A percentile compares a stretch with the other conserved stretches of the same genome.
These are phyloP conservation scores for Chiroxiphia lanceolata DNA, from an alignment of 2,797 vertebrate genomes.

Conservation along the genomic window DNA sequence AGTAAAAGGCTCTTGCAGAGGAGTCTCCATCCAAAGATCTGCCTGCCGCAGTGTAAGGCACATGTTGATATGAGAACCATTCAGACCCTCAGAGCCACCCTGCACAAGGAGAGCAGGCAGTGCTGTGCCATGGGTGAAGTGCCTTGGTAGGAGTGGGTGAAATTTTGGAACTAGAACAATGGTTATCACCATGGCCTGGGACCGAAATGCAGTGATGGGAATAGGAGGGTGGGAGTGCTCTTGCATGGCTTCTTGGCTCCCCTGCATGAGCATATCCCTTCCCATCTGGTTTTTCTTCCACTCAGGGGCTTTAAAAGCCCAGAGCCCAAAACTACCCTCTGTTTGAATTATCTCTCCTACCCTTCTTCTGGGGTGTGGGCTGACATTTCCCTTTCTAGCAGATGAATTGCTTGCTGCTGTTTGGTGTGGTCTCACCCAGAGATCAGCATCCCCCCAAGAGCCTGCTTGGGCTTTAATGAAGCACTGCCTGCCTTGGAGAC, in stretches of 20 bases:
- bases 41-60: not conserved
- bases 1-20: not conserved
- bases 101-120: not conserved
- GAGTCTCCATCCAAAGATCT: not conserved
- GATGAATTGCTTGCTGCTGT: not conserved
- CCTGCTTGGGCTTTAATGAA: slow-evolving; percentile 54
- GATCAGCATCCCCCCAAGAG: slow-evolving; percentile 14
- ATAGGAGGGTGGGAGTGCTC: not conserved
- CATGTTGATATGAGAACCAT: fast-evolving
- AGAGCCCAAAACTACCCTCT: not conserved
- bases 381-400: not conserved
- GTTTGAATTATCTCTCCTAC: not conserved
- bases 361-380: not conserved
- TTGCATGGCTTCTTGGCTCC: not conserved
- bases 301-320: not conserved
- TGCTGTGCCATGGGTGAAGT: not conserved
- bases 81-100: not conserved
- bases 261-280: not conserved
- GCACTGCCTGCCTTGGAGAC: not conserved
- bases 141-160: not conserved
- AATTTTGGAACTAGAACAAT: not conserved
- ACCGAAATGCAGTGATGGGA: not conserved
- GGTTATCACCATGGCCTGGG: not conserved
- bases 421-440: slow-evolving; percentile 14
- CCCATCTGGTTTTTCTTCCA: not conserved